Conservation (phyloP, 2,797 vertebrate species). For the Poecilia wingei region DNA sequence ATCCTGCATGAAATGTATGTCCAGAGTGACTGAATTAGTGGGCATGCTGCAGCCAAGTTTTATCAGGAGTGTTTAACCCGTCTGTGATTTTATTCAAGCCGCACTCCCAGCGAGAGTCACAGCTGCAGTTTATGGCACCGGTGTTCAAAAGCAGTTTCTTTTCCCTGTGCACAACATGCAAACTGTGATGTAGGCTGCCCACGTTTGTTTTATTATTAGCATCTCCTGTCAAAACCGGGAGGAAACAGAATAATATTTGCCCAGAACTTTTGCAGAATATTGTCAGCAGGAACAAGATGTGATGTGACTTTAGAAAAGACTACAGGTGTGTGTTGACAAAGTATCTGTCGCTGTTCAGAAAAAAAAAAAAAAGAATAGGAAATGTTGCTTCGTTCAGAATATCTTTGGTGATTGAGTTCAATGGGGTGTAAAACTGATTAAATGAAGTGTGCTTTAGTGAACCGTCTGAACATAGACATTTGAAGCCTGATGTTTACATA, state of each 20-base stretch:
- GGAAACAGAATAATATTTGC: not conserved
- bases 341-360: not conserved
- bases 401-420: not conserved
- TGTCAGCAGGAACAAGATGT: not conserved
- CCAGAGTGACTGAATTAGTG: conserved; percentile 47
- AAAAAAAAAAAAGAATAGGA: not conserved
- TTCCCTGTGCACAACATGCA: not conserved
- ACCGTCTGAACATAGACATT: not conserved
- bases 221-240: not conserved
- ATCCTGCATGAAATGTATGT: conserved; percentile 37
- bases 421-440: not conserved
- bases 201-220: not conserved
- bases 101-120: not conserved
- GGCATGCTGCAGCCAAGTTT: not conserved
- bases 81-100: not conserved
- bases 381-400: not conserved
- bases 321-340: not conserved
- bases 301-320: not conserved
- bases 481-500: not conserved
- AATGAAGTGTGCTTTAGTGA: not conserved
- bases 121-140: not conserved
- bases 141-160: not conserved
- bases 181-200: not conserved
- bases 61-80: not conserved
- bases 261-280: not conserved